Evolutionary conservation across 2,797 vertebrate species (phyloP).

Genomic region (Squalus acanthias): DNA sequence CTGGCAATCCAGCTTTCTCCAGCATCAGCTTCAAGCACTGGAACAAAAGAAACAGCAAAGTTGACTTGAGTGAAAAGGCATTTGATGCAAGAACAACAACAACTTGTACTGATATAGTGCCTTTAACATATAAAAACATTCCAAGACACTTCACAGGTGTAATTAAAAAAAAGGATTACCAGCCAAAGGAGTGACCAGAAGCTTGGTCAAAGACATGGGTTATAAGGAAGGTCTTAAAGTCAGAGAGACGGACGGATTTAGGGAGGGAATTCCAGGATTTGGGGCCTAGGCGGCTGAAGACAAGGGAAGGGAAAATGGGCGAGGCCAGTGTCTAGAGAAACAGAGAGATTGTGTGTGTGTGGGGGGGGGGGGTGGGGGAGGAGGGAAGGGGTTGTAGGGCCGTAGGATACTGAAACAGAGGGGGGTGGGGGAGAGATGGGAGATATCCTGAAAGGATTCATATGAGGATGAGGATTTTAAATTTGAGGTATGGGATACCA

Average conservation of each 20-base stretch:
- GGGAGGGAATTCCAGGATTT: not conserved
- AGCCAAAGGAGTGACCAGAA: not conserved
- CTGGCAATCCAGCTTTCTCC: slow-evolving; percentile 68
- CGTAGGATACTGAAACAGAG: not conserved
- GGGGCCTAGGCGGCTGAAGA: not conserved
- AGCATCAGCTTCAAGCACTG: slow-evolving; percentile 83
- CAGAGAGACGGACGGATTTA: not conserved
- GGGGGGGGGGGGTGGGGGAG: too few species aligned
- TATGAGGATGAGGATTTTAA: not conserved
- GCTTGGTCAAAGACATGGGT: not conserved
- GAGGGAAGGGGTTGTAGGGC: not conserved
- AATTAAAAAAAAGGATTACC: not conserved
- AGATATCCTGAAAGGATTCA: not conserved
- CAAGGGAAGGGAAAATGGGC: not conserved
- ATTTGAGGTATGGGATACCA: too few species aligned
- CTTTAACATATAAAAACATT: not conserved
- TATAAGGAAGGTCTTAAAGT: not conserved
- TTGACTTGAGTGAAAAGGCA: not conserved
- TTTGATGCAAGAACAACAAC: not conserved
- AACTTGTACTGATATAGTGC: not conserved
- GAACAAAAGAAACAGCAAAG: slow-evolving; percentile 33
- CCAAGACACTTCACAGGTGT: not conserved
- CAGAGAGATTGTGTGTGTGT: not conserved
- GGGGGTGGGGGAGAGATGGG: not conserved
- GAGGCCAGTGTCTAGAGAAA: not conserved